A percentile compares a stretch with the other conserved stretches of the same genome.
Evolutionary conservation across 2,797 vertebrate species (phyloP).

Genomic region (Tapera naevia): DNA sequence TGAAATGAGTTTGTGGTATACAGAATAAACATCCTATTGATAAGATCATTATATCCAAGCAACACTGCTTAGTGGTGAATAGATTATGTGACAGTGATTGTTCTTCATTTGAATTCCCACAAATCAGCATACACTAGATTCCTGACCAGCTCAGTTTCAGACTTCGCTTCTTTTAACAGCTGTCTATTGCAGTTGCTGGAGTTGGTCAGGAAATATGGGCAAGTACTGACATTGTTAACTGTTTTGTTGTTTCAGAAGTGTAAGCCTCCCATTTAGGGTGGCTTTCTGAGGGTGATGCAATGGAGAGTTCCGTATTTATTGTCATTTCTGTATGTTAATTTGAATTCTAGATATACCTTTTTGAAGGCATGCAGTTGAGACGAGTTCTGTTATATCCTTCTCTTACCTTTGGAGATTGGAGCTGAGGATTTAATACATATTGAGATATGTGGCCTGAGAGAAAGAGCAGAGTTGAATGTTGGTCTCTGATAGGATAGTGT

Average conservation of each 20-base stretch:
- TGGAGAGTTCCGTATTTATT: background rate
- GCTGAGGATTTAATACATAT: background rate
- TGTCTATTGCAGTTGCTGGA: background rate
- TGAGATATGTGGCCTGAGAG: background rate
- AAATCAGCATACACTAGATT: background rate
- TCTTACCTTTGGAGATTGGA: background rate
- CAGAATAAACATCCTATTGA: background rate
- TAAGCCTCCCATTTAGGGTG: background rate
- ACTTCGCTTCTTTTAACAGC: background rate
- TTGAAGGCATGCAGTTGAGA: background rate
- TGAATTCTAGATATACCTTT: background rate
- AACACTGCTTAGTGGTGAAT: background rate
- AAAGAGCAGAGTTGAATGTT: background rate
- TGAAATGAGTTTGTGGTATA: background rate
- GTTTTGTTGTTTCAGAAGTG: background rate
- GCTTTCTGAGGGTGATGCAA: background rate
- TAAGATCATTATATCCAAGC: background rate
- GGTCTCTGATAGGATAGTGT: background rate
- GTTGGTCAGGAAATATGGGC: background rate
- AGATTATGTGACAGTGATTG: background rate
- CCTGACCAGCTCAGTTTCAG: background rate
- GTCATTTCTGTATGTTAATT: background rate
- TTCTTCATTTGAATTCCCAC: background rate
- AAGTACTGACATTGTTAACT: background rate
- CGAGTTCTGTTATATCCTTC: background rate